Conservation (phyloP, 2,888 invertebrate genomes). For the Drosophila recens region DNA sequence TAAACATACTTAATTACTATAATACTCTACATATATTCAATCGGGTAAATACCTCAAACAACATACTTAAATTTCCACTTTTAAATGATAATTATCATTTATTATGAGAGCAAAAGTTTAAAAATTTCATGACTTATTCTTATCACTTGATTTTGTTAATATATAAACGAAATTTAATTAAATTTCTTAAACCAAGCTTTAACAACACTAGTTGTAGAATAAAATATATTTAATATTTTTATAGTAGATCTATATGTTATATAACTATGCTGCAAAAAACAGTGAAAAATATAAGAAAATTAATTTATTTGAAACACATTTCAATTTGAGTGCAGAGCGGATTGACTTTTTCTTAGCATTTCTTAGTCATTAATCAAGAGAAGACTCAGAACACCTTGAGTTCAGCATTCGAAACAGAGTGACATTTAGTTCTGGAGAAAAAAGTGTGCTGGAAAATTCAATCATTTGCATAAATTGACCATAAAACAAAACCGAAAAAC, state of each 20-base stretch:
- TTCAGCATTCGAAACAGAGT: conserved; percentile 16
- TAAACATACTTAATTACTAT: no score
- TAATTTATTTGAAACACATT: conserved; percentile 38
- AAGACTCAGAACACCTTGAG: conserved; percentile 25
- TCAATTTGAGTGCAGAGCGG: conserved; percentile 44
- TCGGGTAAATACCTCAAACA: no score
- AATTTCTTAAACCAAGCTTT: not conserved
- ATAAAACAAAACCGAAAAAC: conserved; percentile 68
- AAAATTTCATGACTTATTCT: not conserved
- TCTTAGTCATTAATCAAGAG: conserved; percentile 61
- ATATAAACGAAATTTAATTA: not conserved
- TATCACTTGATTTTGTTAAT: not conserved
- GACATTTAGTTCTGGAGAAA: conserved; percentile 35
- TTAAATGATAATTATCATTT: no score
- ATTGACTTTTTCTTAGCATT: conserved; percentile 33
- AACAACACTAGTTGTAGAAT: not conserved
- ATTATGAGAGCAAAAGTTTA: no score
- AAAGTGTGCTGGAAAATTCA: conserved; percentile 21
- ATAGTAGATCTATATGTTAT: not conserved
- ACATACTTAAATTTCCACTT: no score
- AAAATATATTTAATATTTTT: not conserved
- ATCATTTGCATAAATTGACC: conserved; percentile 73
- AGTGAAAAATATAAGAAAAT: conserved; percentile 10
- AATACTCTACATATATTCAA: no score
- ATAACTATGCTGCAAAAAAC: not conserved